Percentiles rank a stretch among this genome's conserved stretches.
Evolutionary conservation across 2,113 vertebrate genomes (phyloP).

Genomic region (Taurulus bubalis): DNA sequence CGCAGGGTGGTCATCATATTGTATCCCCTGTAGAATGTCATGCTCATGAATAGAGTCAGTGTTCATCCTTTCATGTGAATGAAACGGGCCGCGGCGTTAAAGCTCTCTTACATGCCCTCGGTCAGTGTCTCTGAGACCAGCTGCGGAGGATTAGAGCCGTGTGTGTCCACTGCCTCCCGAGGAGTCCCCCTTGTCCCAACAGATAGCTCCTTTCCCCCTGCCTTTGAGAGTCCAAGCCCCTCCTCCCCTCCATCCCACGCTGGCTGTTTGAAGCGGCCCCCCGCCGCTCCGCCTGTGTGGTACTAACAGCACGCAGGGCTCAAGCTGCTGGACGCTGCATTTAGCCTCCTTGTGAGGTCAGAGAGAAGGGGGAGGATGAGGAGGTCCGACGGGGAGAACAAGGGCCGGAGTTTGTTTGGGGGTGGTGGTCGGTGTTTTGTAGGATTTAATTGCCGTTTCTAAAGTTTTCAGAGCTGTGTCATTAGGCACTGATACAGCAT

Average conservation of each 20-base stretch:
- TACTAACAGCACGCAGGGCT: constrained; percentile 78
- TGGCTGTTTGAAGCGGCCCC: constrained; percentile 83
- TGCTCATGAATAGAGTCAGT: constrained; percentile 74
- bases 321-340: constrained; percentile 84
- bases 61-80: constrained; percentile 80
- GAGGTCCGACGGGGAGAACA: constrained; percentile 45
- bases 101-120: constrained; percentile 73
- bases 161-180: constrained; percentile 75
- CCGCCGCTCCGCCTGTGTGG: constrained; percentile 81
- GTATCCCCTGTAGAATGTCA: constrained; percentile 69
- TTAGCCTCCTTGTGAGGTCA: constrained; percentile 84
- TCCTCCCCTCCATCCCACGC: constrained; percentile 71
- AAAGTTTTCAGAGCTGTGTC: constrained; percentile 70
- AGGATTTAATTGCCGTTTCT: constrained; percentile 73
- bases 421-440: constrained; percentile 58
- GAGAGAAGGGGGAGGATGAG: constrained; percentile 39
- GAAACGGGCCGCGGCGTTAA: constrained; percentile 67
- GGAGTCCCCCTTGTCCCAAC: constrained; percentile 76
- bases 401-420: constrained; percentile 69
- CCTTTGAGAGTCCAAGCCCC: constrained; percentile 71
- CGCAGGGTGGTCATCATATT: constrained; percentile 75
- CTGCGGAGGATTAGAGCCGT: constrained; percentile 87
- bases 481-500: constrained; percentile 63
- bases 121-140: constrained; percentile 78
- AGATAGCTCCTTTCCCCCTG: constrained; percentile 76